Conservation (phyloP, 2,797 vertebrate species). For the Pangasius krempfi region DNA sequence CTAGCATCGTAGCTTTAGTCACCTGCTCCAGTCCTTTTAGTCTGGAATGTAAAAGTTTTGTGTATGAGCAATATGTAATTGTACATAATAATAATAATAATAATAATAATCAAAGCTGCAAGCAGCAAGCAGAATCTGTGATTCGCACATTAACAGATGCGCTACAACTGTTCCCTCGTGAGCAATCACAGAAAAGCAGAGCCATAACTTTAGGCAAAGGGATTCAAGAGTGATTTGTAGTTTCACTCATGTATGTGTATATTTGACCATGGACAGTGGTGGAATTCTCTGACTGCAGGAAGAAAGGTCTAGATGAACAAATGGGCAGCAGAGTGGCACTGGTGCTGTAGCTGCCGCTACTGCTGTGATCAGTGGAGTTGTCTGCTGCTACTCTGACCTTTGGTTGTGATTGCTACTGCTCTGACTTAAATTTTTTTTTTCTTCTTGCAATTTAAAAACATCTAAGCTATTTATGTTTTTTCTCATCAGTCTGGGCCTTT, state of each 20-base stretch:
- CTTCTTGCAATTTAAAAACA: neutral
- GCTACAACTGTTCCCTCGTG: neutral
- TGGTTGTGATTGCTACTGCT: neutral
- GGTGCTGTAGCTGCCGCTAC: too few relatives aligned
- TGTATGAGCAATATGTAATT: neutral
- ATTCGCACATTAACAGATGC: neutral
- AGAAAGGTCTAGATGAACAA: too few relatives aligned
- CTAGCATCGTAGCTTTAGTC: constrained; percentile 97
- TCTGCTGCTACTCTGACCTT: neutral
- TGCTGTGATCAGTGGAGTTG: neutral
- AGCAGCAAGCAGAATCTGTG: neutral
- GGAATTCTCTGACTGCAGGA: too few relatives aligned
- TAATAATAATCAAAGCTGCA: too few relatives aligned
- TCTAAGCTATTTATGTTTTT: too few relatives aligned
- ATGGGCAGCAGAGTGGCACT: too few relatives aligned
- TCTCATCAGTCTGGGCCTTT: too few relatives aligned
- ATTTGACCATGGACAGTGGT: too few relatives aligned
- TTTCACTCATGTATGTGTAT: too few relatives aligned
- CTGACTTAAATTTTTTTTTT: neutral
- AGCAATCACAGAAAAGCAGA: neutral
- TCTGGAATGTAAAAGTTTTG: constrained; percentile 66
- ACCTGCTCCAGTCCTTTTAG: constrained; percentile 96
- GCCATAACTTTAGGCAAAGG: too few relatives aligned
- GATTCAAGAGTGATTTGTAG: too few relatives aligned
- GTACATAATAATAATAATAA: neutral